These are phyloP conservation scores for Tillus elongatus DNA, from an alignment of 2,888 invertebrate genomes.

Conservation along the genomic window DNA sequence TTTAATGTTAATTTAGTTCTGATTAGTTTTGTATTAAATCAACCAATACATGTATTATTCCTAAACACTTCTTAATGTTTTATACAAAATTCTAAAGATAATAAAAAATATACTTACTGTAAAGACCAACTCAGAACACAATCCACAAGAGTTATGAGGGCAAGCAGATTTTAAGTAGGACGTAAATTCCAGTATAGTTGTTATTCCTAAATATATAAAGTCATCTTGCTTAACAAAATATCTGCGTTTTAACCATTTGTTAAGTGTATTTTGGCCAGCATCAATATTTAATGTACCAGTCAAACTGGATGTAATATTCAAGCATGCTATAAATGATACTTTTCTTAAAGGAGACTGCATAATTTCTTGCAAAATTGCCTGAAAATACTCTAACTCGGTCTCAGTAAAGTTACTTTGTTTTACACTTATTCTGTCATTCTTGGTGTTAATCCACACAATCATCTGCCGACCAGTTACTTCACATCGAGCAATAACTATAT, in stretches of 20 bases:
- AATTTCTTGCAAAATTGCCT: constrained; percentile 31
- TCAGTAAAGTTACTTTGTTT: constrained; percentile 27
- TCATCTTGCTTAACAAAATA: constrained; percentile 29
- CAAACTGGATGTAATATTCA: constrained; percentile 30
- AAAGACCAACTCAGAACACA: constrained; percentile 35
- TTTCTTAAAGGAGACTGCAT: constrained; percentile 26
- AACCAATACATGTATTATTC: no score
- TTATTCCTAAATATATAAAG: constrained; percentile 30
- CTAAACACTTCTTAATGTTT: no score
- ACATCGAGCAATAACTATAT: constrained; percentile 28
- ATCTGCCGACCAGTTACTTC: constrained; percentile 30
- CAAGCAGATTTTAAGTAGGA: constrained; percentile 28
- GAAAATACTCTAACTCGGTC: constrained; percentile 33
- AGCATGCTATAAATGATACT: constrained; percentile 26
- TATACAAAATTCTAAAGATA: constrained; percentile 4
- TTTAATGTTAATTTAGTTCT: no score
- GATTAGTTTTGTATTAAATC: no score
- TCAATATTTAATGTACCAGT: constrained; percentile 24
- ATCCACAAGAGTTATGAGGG: constrained; percentile 28
- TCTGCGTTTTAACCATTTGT: constrained; percentile 28
- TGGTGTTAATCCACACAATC: constrained; percentile 30
- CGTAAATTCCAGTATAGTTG: constrained; percentile 32
- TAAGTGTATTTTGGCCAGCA: constrained; percentile 28
- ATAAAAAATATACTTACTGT: constrained; percentile 23
- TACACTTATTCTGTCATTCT: constrained; percentile 31